Evolutionary conservation across 2,888 invertebrate species (phyloP), one percentile per base, ranked within the genome.

Genomic region (Mythimna pallens): DNA sequence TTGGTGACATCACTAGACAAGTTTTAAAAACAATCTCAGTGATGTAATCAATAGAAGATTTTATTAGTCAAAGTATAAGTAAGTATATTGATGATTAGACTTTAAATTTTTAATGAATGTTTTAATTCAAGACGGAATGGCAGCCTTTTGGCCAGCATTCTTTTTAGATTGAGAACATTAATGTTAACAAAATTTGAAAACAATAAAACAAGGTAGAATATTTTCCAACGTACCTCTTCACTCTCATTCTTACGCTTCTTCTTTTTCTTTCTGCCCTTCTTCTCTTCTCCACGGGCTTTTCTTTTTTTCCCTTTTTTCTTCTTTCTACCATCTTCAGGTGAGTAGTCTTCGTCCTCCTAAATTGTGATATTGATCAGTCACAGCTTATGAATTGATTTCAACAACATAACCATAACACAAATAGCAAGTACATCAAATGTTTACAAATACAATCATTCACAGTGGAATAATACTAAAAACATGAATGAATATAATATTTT

Each of bases 231-330:
- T 79, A 95, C 96, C 96, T 98, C 98, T 89, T 98, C 98, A 93
- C 98, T 99, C 85, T 99, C 99, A 94, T 98, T 98, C 97, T 98
- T 99, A 93, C 98, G 98, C 97, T 98, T 98, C 96, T 99, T 99
- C 97, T 99, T 99, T 95, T 99, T 98, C 95, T 99, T 98, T 93
- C 98, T 98, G 84, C 98, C 99, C 91, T 98, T 99, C 93, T 99
- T 98, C 73, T 98, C 98, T 92, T 99, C 99, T 88, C 98, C 98
- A 87, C 98, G 97, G 69, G 98, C 98, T 96, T 99, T 99, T 90
- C 99, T 97, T 92, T 99, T 99, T 93, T 99, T 99, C 36, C 99
- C 99, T 89, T 99, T 99, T 91, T 99, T 99, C 95, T 98, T 98
- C 93, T 98, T 98, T 87, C 98, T 97, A 66, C 97, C 97, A 94